Conservation (phyloP, 2,888 invertebrate genomes). For the Zygaena filipendulae region DNA sequence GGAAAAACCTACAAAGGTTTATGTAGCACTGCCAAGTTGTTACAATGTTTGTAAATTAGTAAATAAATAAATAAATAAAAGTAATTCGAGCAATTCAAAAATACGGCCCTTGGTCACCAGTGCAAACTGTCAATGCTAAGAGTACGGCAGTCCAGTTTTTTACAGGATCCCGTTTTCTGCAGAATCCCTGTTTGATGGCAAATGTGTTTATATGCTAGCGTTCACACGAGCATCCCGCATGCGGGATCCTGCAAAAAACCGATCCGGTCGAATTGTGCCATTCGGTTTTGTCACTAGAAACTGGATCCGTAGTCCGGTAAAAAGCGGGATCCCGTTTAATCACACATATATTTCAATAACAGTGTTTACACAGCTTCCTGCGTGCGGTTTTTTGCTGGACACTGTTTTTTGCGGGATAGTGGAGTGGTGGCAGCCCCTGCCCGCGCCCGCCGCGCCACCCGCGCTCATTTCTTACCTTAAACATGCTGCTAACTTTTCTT, state of each 20-base stretch:
- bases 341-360: slow-evolving; percentile 9
- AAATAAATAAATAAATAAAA: too few species aligned
- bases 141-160: too few species aligned
- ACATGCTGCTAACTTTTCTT: slow-evolving; percentile 20
- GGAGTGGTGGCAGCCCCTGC: slow-evolving; percentile 8
- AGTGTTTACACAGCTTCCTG: slow-evolving; percentile 2
- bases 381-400: slow-evolving; percentile 7
- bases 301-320: slow-evolving; percentile 13
- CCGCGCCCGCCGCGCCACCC: slow-evolving; percentile 1
- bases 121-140: too few species aligned
- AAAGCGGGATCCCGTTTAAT: slow-evolving; percentile 14
- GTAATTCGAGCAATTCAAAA: too few species aligned
- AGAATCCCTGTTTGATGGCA: too few species aligned
- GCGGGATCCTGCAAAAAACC: slow-evolving; percentile 5
- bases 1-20: too few species aligned
- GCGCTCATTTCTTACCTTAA: slow-evolving; percentile 17
- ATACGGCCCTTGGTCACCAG: too few species aligned
- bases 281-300: slow-evolving; percentile 14
- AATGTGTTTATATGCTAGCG: too few species aligned
- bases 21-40: too few species aligned
- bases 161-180: too few species aligned
- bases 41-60: too few species aligned
- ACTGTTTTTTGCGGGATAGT: slow-evolving; percentile 7
- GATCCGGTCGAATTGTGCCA: slow-evolving; percentile 15
- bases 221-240: too few species aligned